Base-by-base conservation (phyloP, 2,113 vertebrate genomes). In the Ursus arctos region DNA sequence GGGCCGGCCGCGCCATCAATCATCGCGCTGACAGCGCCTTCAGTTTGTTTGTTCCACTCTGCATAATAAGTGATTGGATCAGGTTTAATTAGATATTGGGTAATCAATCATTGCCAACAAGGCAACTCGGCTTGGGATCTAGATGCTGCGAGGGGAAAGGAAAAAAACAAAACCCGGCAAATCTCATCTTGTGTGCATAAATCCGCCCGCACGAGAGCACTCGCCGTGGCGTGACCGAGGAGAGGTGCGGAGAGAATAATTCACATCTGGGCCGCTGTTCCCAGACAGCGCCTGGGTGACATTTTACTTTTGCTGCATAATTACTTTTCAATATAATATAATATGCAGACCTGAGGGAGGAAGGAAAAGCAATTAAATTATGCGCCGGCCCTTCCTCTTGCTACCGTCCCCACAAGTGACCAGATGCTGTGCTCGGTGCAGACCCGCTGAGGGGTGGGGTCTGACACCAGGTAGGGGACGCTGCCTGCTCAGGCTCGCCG, bases 21-120 rank as follows among this genome's bases (percentile, higher is more conserved):
- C 99, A 99, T 99, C 0, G 82, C 51, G 57, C 98, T 99, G 99
- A 99, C 99, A 99, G 99, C 98, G 99, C 99, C 99, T 99, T 99
- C 99, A 99, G 99, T 99, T 99, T 99, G 99, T 99, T 99, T 99
- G 99, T 99, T 99, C 99, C 99, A 99, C 99, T 99, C 99, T 99
- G 99, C 99, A 99, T 99, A 99, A 99, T 99, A 99, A 99, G 99
- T 99, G 99, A 99, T 99, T 99, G 99, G 99, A 99, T 99, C 99
- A 99, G 99, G 99, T 99, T 99, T 99, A 99, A 99, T 99, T 99
- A 99, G 99, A 99, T 99, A 99, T 99, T 99, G 99, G 99, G 99
- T 99, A 99, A 99, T 99, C 99, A 99, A 99, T 99, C 99, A 99
- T 99, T 99, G 99, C 99, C 99, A 99, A 99, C 99, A 97, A 99